A percentile compares a stretch with the other conserved stretches of the same genome.
phyloP scores from a whole-genome alignment of 2,113 vertebrate species.

The Erinaceus europaeus region DNA sequence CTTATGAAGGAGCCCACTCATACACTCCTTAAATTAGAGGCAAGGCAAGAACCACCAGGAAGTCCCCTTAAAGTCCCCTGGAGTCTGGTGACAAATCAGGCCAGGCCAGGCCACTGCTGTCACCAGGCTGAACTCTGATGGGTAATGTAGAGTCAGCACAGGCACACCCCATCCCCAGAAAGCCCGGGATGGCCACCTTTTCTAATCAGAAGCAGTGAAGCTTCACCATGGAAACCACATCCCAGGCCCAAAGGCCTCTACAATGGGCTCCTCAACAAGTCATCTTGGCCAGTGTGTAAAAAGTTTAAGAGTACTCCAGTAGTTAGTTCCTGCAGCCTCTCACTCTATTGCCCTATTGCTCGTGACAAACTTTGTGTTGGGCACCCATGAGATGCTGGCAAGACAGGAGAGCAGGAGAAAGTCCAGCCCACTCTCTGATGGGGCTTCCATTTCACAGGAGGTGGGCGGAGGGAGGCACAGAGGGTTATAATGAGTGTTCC shows the following conservation, averaged over 20 bases:
- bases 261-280: not conserved
- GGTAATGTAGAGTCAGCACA: not conserved
- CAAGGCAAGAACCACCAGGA: accelerated
- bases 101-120: accelerated
- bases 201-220: not conserved
- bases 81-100: accelerated
- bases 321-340: no score
- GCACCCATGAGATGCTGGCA: accelerated
- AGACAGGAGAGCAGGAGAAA: not conserved
- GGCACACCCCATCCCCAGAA: no score
- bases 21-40: not conserved
- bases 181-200: not conserved
- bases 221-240: not conserved
- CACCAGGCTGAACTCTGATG: not conserved
- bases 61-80: not conserved
- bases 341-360: not conserved
- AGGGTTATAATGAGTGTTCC: not conserved
- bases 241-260: not conserved
- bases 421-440: accelerated
- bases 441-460: not conserved
- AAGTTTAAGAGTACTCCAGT: not conserved
- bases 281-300: not conserved
- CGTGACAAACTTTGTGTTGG: accelerated
- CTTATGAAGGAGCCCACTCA: not conserved
- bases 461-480: not conserved